These are phyloP conservation scores for Brachionus manjavacas DNA, from an alignment of 1,140 invertebrate genomes.

Conservation along the genomic window DNA sequence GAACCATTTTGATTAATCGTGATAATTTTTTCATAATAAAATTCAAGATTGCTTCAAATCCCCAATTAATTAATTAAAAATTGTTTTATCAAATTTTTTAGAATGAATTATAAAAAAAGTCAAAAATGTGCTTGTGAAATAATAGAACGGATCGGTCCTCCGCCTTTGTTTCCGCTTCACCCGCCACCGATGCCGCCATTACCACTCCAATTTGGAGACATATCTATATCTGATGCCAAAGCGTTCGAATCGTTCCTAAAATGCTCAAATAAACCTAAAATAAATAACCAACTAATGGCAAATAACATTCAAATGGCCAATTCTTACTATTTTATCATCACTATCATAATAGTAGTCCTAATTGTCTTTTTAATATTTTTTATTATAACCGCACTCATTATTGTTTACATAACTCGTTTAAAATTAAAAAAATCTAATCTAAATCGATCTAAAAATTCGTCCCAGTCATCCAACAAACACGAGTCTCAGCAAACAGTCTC, in stretches of 20 bases:
- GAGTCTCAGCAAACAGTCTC: conserved; percentile 24
- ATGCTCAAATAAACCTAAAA: neutral
- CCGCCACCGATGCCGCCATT: conserved; percentile 28
- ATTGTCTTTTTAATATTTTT: neutral
- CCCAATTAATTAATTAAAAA: too few relatives aligned
- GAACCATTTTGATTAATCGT: too few relatives aligned
- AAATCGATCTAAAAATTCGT: conserved; percentile 16
- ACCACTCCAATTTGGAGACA: neutral
- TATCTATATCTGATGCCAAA: neutral
- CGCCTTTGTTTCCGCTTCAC: neutral
- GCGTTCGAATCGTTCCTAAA: neutral
- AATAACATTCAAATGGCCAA: neutral
- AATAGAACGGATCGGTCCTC: neutral
- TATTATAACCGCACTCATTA: neutral
- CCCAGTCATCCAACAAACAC: neutral
- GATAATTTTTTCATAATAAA: too few relatives aligned
- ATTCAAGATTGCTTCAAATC: too few relatives aligned
- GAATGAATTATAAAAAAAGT: conserved; percentile 25
- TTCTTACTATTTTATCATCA: neutral
- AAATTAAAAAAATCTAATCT: neutral
- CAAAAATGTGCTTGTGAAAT: neutral
- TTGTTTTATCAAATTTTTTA: neutral
- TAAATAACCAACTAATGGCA: neutral
- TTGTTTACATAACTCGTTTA: conserved; percentile 12
- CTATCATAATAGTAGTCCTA: neutral